Evolutionary conservation across 1,140 invertebrate species (phyloP), one percentile per base, ranked within the genome.

Genomic region (Mamestra configurata): DNA sequence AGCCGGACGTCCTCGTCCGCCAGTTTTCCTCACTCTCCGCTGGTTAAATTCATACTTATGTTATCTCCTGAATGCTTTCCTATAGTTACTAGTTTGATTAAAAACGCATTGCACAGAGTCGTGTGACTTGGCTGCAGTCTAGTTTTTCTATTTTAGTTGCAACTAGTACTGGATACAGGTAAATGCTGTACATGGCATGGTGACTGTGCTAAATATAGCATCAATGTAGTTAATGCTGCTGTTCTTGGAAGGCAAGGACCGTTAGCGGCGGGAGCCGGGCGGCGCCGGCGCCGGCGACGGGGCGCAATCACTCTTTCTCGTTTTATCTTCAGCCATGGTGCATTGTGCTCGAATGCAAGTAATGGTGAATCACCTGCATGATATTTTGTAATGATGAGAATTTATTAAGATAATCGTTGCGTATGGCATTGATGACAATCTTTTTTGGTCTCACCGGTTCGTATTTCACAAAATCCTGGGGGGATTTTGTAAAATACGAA

Each of bases 161-260:
- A 24, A 70, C 40, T 70, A 49, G 66, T 70, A 70, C 66, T 70
- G 66, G 37, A 27, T 27, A 18, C 40, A 70, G 35, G 61, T 40
- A 71, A 53, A 22, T 27, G 31, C 27, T 61, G 66, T 57, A 68
- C 11, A 40, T 70, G 86, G 82, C 79, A 88, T 77, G 88, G 84
- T 84, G 83, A 57, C 79, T 64, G 79, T 24, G 84, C 90, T 92
- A 92, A 85, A 90, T 90, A 92, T 92, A 92, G 88, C 76, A 40
- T 20, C 71, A 35, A 64, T 18, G 76, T 81, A 80, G 88, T 86
- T 90, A 90, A 90, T 87, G 86, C 83, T 85, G 84, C 85, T 89
- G 88, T 90, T 89, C 89, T 92, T 89, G 90, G 87, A 92, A 91
- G 86, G 84, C 82, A 82, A 66, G 84, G 40, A 90, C 90, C 90